A percentile compares a stretch with the other conserved stretches of the same genome.
Evolutionary conservation across 1,140 invertebrate genomes (phyloP).

Genomic region (Aphelinus certus): DNA sequence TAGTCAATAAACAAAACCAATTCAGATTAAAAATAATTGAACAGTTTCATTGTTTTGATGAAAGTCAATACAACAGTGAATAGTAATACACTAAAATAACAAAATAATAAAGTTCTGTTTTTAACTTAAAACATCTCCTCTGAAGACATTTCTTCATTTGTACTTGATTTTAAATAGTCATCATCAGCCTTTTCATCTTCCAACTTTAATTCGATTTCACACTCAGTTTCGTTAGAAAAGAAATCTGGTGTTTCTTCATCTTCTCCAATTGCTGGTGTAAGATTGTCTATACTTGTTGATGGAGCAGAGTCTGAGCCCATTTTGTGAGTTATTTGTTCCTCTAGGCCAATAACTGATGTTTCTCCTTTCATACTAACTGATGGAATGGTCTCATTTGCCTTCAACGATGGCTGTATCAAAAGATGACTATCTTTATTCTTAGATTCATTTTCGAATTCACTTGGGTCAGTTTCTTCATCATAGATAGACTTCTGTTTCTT

Average conservation of each 20-base stretch:
- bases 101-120: too few relatives aligned
- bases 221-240: constrained; percentile 28
- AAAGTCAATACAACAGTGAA: too few relatives aligned
- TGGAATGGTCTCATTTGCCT: constrained; percentile 1
- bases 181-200: constrained; percentile 41
- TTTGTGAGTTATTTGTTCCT: not conserved
- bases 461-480: constrained; percentile 42
- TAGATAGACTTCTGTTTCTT: constrained; percentile 27
- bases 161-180: constrained; percentile 19
- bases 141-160: constrained; percentile 16
- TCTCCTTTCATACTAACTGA: not conserved
- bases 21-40: too few relatives aligned
- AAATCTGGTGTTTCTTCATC: constrained; percentile 36
- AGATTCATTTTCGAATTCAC: constrained; percentile 29
- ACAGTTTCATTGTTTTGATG: too few relatives aligned
- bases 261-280: not conserved
- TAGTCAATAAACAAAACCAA: too few relatives aligned
- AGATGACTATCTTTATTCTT: not conserved
- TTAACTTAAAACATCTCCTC: constrained; percentile 31
- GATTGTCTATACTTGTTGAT: not conserved
- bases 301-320: not conserved
- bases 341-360: not conserved
- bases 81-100: not conserved
- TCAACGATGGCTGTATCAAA: not conserved
- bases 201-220: constrained; percentile 28